phyloP scores from a whole-genome alignment of 2,888 invertebrate species.

The Tanypteryx hageni region DNA sequence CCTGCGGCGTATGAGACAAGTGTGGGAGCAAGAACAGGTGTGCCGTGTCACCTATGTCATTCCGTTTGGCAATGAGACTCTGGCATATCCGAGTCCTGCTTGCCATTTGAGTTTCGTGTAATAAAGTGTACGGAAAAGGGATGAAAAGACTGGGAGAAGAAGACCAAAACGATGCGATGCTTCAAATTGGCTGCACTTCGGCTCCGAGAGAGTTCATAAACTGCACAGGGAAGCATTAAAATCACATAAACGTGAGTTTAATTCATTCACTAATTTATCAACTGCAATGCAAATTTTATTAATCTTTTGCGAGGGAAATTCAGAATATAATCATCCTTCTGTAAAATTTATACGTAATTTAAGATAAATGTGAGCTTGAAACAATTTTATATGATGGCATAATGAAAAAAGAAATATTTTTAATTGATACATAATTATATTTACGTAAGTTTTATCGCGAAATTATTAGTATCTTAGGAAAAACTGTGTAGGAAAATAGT shows the following conservation, averaged over 20 bases:
- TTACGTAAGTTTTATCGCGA: not conserved
- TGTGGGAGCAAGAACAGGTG: conserved; percentile 41
- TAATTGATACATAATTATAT: not conserved
- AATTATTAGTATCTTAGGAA: no score
- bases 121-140: conserved; percentile 3
- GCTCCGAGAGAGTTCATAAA: not conserved
- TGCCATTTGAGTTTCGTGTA: not conserved
- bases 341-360: not conserved
- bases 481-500: no score
- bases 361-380: not conserved
- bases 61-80: not conserved
- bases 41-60: conserved; percentile 34
- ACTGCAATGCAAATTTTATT: no score
- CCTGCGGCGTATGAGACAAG: conserved; percentile 16
- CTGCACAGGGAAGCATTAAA: no score
- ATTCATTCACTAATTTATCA: no score
- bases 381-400: not conserved
- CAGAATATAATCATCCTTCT: not conserved
- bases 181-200: not conserved
- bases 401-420: not conserved
- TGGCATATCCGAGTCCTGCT: not conserved
- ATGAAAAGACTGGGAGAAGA: not conserved
- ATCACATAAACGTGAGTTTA: no score
- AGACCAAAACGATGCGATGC: not conserved
- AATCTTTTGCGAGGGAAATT: no score